Conservation (phyloP, 2,797 vertebrate genomes). For the Scolopax rusticola region DNA sequence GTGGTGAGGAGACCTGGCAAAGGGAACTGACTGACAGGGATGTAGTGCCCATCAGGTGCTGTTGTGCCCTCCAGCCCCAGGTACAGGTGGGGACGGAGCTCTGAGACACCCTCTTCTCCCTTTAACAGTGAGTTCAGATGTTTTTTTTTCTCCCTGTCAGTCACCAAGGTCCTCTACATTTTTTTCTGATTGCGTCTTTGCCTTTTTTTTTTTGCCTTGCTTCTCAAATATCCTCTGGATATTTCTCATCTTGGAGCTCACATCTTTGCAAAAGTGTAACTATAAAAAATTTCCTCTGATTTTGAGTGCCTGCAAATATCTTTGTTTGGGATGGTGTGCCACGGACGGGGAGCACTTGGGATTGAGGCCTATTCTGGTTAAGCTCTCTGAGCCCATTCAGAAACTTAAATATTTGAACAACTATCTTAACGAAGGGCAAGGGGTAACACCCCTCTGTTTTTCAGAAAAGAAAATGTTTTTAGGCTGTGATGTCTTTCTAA, state of each 20-base stretch:
- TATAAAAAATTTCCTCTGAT: background rate
- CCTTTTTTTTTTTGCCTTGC: background rate
- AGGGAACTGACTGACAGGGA: background rate
- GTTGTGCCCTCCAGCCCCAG: background rate
- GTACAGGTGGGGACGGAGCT: accelerated
- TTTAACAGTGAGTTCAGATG: background rate
- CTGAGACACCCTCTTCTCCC: background rate
- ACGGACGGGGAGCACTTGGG: background rate
- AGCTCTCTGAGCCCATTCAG: background rate
- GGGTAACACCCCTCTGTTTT: conserved; percentile 22
- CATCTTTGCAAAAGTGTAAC: background rate
- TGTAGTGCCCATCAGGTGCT: accelerated
- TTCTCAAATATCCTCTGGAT: background rate
- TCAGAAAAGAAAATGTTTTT: conserved; percentile 55
- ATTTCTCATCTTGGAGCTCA: background rate
- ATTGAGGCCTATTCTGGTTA: background rate
- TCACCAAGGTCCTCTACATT: accelerated
- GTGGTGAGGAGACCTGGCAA: background rate
- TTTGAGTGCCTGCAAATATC: background rate
- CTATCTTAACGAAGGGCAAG: conserved; percentile 46
- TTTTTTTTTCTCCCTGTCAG: background rate
- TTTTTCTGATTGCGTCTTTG: background rate
- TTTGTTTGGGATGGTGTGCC: background rate
- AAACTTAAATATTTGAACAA: conserved; percentile 72
- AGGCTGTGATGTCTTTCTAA: conserved; percentile 20